Evolutionary conservation across 2,113 vertebrate genomes (phyloP).

Genomic region (Megatriorchis doriae): DNA sequence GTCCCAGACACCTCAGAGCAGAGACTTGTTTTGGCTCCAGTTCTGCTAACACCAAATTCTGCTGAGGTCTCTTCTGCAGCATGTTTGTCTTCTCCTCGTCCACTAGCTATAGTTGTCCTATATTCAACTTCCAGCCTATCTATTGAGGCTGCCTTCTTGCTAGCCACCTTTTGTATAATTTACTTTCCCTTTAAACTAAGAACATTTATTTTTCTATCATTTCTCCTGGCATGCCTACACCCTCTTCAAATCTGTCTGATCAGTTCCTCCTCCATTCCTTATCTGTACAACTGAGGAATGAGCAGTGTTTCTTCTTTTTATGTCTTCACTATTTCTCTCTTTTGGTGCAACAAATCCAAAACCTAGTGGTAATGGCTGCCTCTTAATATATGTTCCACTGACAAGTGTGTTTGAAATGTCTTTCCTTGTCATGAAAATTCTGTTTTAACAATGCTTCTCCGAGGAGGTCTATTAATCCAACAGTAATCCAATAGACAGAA

Average conservation of each 20-base stretch:
- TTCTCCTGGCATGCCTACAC: neutral
- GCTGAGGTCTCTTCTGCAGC: neutral
- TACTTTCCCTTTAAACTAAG: neutral
- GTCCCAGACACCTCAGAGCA: neutral
- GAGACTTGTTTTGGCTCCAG: neutral
- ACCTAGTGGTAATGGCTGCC: neutral
- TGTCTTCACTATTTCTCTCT: neutral
- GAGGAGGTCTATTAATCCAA: neutral
- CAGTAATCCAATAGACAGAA: neutral
- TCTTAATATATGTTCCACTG: neutral
- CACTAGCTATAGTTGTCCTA: neutral
- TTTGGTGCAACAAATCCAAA: neutral
- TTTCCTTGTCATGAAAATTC: neutral
- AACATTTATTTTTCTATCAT: neutral
- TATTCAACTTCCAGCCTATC: neutral
- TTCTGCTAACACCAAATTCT: neutral
- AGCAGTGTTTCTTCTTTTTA: neutral
- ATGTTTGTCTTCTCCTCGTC: neutral
- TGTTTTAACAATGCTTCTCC: neutral
- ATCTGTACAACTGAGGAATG: neutral
- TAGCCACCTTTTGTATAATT: neutral
- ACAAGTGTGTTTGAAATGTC: neutral
- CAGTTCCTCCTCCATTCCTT: neutral
- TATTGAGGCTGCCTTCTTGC: neutral
- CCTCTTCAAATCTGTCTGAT: neutral